Evolutionary conservation across 2,113 vertebrate genomes (phyloP), one percentile per base, ranked within the genome.

Genomic region (Alligator sinensis): DNA sequence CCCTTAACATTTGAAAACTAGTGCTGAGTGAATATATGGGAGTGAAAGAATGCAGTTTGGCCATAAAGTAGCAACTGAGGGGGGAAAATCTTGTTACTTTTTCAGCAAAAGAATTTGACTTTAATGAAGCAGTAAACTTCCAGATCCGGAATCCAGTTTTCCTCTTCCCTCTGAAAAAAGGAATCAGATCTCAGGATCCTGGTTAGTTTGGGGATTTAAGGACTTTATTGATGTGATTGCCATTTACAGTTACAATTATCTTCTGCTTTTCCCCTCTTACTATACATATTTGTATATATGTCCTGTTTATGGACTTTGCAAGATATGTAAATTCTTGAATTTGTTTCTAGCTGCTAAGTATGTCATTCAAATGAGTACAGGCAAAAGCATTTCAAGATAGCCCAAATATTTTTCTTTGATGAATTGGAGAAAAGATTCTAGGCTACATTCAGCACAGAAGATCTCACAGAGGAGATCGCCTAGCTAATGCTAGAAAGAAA

Each of bases 11-110:
- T 4, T 9, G 5, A 79, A 92, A 78, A 81, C 70, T 27, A 0
- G 1, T 80, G 21, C 47, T 47, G 47, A 47, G 24, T 80, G n/a
- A 5, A 17, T n/a, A 2, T 78, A 24, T 2, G 34, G 5, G 87
- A 27, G 14, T 87, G 57, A 47, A 59, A 72, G 30, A 9, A 77
- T 25, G 30, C 5, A 0, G 0, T 61, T 88, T 47, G 47, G 47
- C 47, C 47, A 47, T 47, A 47, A 47, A 9, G 47, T 47, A 47
- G 47, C 47, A 47, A 47, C 47, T 47, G 47, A 47, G 47, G 47
- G 47, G 47, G 47, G 47, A 9, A 47, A 47, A 66, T 17, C 25
- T 8, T 66, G 28, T 66, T 66, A 28, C 63, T 66, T 28, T 25
- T n/a, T 28, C 27, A 66, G 14, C 72, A 88, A 54, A 70, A 24